Conservation (phyloP, 2,888 invertebrate genomes). For the Caradrina clavipalpis region DNA sequence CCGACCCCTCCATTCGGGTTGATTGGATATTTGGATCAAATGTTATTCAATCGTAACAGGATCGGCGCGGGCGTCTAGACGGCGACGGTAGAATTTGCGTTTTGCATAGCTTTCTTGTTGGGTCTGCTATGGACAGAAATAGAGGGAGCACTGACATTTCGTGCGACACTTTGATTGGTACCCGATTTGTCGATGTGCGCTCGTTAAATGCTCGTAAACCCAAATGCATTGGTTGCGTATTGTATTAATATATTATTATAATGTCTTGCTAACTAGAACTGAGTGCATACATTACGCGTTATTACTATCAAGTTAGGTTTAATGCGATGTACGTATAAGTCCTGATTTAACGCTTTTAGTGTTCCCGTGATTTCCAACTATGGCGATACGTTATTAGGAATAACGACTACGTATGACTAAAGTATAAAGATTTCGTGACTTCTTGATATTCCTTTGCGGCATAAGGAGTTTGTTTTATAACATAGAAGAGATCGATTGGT, state of each 20-base stretch:
- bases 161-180: slow-evolving; percentile 81
- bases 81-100: slow-evolving; percentile 88
- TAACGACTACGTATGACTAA: slow-evolving; percentile 5
- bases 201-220: slow-evolving; percentile 77
- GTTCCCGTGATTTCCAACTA: slow-evolving; percentile 12
- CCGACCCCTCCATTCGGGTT: slow-evolving; percentile 85
- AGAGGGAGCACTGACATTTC: slow-evolving; percentile 89
- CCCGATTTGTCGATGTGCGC: slow-evolving; percentile 80
- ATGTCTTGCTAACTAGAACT: slow-evolving; percentile 60
- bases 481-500: background rate
- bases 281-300: slow-evolving; percentile 37
- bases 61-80: slow-evolving; percentile 85
- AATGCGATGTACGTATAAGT: slow-evolving; percentile 35
- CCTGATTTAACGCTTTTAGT: slow-evolving; percentile 27
- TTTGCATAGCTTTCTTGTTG: slow-evolving; percentile 89
- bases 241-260: slow-evolving; percentile 57
- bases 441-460: background rate
- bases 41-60: slow-evolving; percentile 88
- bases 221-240: slow-evolving; percentile 57
- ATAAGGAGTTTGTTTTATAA: background rate
- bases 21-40: slow-evolving; percentile 91
- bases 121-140: slow-evolving; percentile 85
- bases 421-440: background rate
- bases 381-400: slow-evolving; percentile 9
- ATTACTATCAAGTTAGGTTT: slow-evolving; percentile 41